A percentile compares a stretch with the other conserved stretches of the same genome.
Conservation (phyloP, 2,888 invertebrate species). For the Plagodis pulveraria region DNA sequence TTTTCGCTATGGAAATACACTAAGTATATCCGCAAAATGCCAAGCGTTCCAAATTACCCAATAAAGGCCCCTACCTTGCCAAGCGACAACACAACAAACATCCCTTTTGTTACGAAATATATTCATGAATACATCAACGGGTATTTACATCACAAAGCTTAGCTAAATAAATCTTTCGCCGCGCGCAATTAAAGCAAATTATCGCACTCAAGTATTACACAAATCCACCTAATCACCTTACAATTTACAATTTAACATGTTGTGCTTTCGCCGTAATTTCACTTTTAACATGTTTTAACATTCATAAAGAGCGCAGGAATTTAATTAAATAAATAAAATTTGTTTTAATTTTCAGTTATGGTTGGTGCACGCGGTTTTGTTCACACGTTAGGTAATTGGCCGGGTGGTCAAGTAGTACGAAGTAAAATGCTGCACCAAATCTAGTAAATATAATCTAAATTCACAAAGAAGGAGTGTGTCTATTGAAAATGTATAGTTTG, state of each 20-base stretch:
- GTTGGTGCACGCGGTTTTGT: constrained; percentile 49
- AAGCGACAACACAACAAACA: constrained; percentile 7
- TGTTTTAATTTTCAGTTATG: constrained; percentile 48
- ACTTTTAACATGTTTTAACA: constrained; percentile 45
- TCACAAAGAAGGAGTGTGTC: no score
- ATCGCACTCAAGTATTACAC: constrained; percentile 20
- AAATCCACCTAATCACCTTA: constrained; percentile 10
- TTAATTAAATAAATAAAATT: constrained; percentile 40
- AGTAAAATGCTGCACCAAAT: constrained; percentile 33
- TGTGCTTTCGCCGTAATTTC: constrained; percentile 54
- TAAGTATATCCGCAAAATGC: no score
- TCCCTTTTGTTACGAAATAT: constrained; percentile 18
- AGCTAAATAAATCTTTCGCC: constrained; percentile 16
- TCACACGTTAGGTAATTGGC: constrained; percentile 57
- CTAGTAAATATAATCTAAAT: background rate
- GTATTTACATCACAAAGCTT: constrained; percentile 21
- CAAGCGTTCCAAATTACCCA: no score
- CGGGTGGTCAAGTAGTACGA: constrained; percentile 22
- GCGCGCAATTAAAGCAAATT: constrained; percentile 24
- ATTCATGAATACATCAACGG: constrained; percentile 14
- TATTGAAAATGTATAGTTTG: no score
- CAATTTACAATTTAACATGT: constrained; percentile 32
- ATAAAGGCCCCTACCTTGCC: no score
- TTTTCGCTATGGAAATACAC: no score
- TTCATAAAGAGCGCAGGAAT: constrained; percentile 34